A percentile compares a stretch with the other conserved stretches of the same genome.
Evolutionary conservation across 2,113 vertebrate species (phyloP).

Genomic region (Pedetes capensis): DNA sequence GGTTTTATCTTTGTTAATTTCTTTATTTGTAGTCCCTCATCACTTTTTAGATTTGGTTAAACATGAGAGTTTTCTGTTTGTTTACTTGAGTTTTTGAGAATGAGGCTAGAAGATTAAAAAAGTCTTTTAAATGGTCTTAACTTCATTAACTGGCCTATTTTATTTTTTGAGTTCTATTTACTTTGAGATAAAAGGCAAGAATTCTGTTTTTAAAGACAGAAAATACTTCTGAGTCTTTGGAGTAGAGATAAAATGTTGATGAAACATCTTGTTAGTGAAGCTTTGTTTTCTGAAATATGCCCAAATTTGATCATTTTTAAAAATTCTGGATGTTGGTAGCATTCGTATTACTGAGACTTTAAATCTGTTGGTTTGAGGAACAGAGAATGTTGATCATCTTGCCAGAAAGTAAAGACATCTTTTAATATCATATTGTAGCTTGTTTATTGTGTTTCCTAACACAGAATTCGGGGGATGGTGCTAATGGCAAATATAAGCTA

Average conservation of each 20-base stretch:
- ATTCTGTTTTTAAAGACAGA: slow-evolving; percentile 48
- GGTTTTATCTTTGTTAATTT: slow-evolving; percentile 38
- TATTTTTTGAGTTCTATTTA: background rate
- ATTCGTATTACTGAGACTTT: background rate
- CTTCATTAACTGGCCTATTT: background rate
- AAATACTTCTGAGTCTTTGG: background rate
- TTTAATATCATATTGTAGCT: background rate
- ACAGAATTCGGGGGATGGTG: background rate
- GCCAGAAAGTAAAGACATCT: background rate
- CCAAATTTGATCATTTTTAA: background rate
- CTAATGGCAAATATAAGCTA: slow-evolving; percentile 20
- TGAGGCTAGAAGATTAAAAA: background rate
- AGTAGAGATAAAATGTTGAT: slow-evolving; percentile 38
- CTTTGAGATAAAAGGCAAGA: slow-evolving; percentile 43
- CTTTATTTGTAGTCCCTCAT: slow-evolving; percentile 36
- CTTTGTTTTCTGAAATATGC: slow-evolving; percentile 24
- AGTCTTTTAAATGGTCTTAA: slow-evolving; percentile 18
- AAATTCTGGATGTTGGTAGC: slow-evolving; percentile 13
- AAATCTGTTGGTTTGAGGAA: slow-evolving; percentile 33
- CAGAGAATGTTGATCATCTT: background rate
- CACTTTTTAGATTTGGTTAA: slow-evolving; percentile 53
- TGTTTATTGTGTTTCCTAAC: slow-evolving; percentile 17
- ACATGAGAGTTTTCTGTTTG: background rate
- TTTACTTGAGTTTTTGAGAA: background rate
- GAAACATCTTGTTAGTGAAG: slow-evolving; percentile 8